Conservation (phyloP, 2,888 invertebrate genomes). For the Dinocampus coccinellae region DNA sequence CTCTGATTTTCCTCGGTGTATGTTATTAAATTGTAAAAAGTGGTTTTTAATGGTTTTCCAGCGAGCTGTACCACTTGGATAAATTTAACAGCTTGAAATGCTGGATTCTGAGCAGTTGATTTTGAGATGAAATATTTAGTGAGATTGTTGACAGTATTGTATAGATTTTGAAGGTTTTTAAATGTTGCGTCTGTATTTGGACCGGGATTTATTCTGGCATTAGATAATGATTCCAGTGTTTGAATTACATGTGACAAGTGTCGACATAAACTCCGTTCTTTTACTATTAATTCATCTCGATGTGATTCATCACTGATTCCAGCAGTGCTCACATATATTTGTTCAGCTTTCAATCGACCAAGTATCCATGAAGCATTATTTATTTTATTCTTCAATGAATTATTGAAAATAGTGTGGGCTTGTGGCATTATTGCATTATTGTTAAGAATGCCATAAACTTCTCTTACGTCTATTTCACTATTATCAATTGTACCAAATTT, state of each 20-base stretch:
- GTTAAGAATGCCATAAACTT: conserved; percentile 64
- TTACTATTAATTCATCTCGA: conserved; percentile 69
- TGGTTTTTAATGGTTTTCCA: conserved; percentile 74
- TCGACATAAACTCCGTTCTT: conserved; percentile 74
- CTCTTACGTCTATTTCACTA: conserved; percentile 41
- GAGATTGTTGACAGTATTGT: conserved; percentile 72
- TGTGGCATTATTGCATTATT: conserved; percentile 62
- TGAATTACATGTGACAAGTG: conserved; percentile 73
- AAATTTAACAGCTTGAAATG: conserved; percentile 71
- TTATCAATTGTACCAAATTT: conserved; percentile 69
- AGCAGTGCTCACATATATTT: conserved; percentile 46
- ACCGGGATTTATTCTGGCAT: conserved; percentile 72
- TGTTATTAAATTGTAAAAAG: conserved; percentile 73
- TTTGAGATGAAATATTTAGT: conserved; percentile 74
- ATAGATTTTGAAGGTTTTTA: conserved; percentile 73
- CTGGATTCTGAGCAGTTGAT: conserved; percentile 69
- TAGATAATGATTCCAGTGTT: conserved; percentile 71
- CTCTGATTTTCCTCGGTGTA: conserved; percentile 70
- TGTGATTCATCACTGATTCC: conserved; percentile 55
- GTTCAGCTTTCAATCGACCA: conserved; percentile 60
- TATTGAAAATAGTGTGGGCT: conserved; percentile 65
- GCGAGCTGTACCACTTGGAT: conserved; percentile 68
- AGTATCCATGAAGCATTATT: conserved; percentile 59
- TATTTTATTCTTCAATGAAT: conserved; percentile 63
- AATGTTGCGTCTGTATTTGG: conserved; percentile 72